Evolutionary conservation across 2,113 vertebrate genomes (phyloP).

Genomic region (Catagonus wagneri): DNA sequence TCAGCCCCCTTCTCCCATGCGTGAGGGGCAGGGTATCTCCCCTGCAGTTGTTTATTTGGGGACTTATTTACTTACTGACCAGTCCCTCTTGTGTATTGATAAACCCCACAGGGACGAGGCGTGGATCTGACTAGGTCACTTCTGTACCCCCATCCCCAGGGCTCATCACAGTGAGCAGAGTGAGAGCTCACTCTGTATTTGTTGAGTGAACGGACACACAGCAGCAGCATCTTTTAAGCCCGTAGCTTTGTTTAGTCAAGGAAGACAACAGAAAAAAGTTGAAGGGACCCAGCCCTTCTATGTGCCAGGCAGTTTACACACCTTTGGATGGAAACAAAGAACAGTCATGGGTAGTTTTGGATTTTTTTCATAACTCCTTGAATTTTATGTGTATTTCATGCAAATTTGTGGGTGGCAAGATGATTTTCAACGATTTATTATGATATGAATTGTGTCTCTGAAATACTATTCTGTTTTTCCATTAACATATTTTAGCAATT

Average conservation of each 20-base stretch:
- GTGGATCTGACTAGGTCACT: not conserved
- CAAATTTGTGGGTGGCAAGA: slow-evolving; percentile 34
- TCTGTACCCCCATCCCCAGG: not conserved
- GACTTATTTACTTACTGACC: not conserved
- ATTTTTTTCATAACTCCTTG: slow-evolving; percentile 51
- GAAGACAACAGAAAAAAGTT: not conserved
- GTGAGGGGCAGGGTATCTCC: not conserved
- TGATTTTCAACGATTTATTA: slow-evolving; percentile 66
- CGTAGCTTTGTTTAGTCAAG: slow-evolving; percentile 34
- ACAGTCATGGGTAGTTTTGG: not conserved
- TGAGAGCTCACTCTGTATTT: not conserved
- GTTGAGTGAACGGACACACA: not conserved
- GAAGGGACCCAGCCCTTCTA: not conserved
- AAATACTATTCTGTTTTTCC: slow-evolving; percentile 59
- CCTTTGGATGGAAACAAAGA: slow-evolving; percentile 4
- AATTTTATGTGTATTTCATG: slow-evolving; percentile 61
- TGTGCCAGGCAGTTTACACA: not conserved
- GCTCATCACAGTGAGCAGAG: not conserved
- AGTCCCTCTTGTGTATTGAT: not conserved
- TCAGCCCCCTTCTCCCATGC: no score
- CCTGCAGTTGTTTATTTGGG: not conserved
- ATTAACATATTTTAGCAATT: slow-evolving; percentile 74
- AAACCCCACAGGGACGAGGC: not conserved
- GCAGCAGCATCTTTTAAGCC: not conserved
- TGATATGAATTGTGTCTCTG: slow-evolving; percentile 57